Evolutionary conservation across 2,888 invertebrate species (phyloP), one percentile per base, ranked within the genome.

Genomic region (Odontomyia ornata): DNA sequence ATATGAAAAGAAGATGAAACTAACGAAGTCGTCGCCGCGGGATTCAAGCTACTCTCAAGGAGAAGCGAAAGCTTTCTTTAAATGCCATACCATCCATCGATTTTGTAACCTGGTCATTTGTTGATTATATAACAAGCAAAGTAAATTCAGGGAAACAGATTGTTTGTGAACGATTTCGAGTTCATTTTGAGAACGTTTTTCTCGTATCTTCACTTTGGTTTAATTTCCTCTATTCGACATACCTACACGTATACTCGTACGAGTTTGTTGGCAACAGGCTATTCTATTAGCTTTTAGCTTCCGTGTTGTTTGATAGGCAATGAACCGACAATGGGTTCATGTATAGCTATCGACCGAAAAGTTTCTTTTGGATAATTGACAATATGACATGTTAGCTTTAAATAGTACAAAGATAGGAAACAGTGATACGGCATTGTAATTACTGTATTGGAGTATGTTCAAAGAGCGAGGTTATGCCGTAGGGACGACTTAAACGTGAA

Each of bases 61-160:
- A 65, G 27, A n/a, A 64, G 36, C 11, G 64, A 69, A 60, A 73
- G 73, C 52, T 73, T 36, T 36, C 21, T 60, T 73, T 73, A 73
- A 73, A 73, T 60, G 57, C 43, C 73, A 73, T 69, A 46, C 25
- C 69, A 69, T 69, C 47, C 47, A 69, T 73, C 73, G 57, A 73
- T 73, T 73, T 73, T 73, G 73, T 73, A 73, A 73, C 73, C 73
- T 57, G 73, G 73, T 73, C 57, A 73, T 73, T 73, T 73, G 73
- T 73, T 73, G 73, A 73, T 73, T 73, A 36, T 60, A 73, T 57
- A 73, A 57, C 73, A 43, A 60, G 43, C 43, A 36, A 60, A 57
- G 43, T 60, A 73, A 73, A 73, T 73, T 57, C 73, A 57, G 57
- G 73, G 60, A 60, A 73, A 73, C 57, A 57, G 52, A 36, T 36